Base-by-base conservation (phyloP, 2,888 invertebrate genomes). In the Anticlea derivata region DNA sequence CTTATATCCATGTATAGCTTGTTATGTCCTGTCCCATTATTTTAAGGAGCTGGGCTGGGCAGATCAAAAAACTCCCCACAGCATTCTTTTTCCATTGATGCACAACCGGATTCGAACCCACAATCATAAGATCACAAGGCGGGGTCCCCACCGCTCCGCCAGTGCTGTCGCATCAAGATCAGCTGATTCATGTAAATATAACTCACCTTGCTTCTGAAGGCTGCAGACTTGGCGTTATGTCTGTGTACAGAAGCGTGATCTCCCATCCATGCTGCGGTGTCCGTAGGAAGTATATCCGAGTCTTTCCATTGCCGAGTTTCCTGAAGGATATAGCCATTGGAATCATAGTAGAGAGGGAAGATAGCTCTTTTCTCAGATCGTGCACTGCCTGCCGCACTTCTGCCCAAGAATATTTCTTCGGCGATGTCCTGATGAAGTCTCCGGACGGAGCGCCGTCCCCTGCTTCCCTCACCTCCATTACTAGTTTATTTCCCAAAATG, bases 221-320 rank as follows among this genome's bases (percentile, higher is more conserved):
- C 57, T 92, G 92, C 56, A 87, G 84, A n/a, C 91, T 91, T 49
- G 92, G 91, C 35, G 93, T 93, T n/a, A 98, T 93, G 78, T 98
- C 98, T 0, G 95, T 94, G 72, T 95, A 98, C 0, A 98, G 86
- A 7, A 98, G 84, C 0, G 97, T 98, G 1, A 96, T 96, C 80
- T 98, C 98, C 94, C 97, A 96, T 8, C 96, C 96, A 70, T 96
- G 96, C 40, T 95, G 95, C 0, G 96, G 96, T 12, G 96, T 96
- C 64, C 97, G 95, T 55, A 98, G 91, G 79, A 98, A 98, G 82
- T 98, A 98, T 68, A 98, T 94, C 69, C 97, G 92, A 7, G 94
- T 96, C 64, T 95, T 93, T 24, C 96, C 96, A 83, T 96, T 96
- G 43, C 93, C 92, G 26, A 97, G 89, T 67, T 93, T 93, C 50